These are phyloP conservation scores for Scaptomyza polygonia DNA, from an alignment of 2,888 invertebrate genomes.

Conservation along the genomic window DNA sequence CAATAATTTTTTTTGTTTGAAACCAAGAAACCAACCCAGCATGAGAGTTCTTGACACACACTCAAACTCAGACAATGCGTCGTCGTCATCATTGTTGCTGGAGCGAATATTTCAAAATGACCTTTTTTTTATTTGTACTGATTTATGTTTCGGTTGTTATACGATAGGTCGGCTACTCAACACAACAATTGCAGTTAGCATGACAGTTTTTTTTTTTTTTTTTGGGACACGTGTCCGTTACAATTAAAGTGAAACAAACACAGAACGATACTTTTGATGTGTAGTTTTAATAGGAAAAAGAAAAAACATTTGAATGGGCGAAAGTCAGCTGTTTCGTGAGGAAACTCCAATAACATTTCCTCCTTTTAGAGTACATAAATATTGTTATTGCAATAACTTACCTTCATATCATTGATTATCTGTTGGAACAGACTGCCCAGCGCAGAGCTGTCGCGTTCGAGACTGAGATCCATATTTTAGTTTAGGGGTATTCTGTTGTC, in stretches of 20 bases:
- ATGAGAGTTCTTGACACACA: constrained; percentile 69
- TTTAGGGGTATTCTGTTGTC: not conserved
- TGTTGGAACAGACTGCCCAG: constrained; percentile 97
- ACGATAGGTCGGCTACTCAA: constrained; percentile 15
- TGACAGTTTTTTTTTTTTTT: too few relatives aligned
- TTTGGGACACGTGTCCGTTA: constrained; percentile 43
- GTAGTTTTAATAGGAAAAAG: constrained; percentile 23
- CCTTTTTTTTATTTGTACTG: constrained; percentile 27
- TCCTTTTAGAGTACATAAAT: constrained; percentile 2
- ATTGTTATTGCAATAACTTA: constrained; percentile 85
- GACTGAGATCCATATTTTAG: constrained; percentile 84
- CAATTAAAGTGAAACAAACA: constrained; percentile 17
- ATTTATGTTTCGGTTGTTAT: constrained; percentile 22
- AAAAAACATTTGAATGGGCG: constrained; percentile 9
- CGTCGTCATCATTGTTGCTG: constrained; percentile 7
- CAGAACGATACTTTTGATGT: constrained; percentile 38
- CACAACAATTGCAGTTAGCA: constrained; percentile 18
- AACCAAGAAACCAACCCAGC: constrained; percentile 31
- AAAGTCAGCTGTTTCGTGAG: constrained; percentile 39
- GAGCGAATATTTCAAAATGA: constrained; percentile 8
- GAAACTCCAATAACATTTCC: constrained; percentile 29
- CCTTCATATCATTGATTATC: constrained; percentile 98
- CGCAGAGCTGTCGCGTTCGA: constrained; percentile 91
- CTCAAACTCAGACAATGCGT: constrained; percentile 31
- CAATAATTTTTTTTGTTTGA: constrained; percentile 13